Conservation (phyloP, 2,797 vertebrate genomes). For the Coluber constrictor region DNA sequence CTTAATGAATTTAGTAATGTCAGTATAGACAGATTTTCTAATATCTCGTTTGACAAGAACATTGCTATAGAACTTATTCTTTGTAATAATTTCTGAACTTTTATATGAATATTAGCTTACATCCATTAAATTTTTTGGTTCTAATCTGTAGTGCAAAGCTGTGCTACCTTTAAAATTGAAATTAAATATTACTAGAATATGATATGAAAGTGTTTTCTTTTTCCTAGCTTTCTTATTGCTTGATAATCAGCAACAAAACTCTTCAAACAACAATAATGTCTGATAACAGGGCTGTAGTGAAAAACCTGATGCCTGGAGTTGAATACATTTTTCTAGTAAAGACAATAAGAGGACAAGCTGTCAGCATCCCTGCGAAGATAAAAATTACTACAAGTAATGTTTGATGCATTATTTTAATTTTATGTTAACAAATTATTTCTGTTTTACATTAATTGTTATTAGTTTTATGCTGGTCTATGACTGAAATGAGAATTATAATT, state of each 20-base stretch:
- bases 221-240: constrained; percentile 72
- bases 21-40: neutral
- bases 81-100: neutral
- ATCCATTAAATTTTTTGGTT: neutral
- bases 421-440: neutral
- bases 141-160: neutral
- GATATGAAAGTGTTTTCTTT: constrained; percentile 13
- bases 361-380: constrained; percentile 69
- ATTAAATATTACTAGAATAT: neutral
- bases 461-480: neutral
- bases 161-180: neutral
- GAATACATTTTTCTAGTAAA: constrained; percentile 80
- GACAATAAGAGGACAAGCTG: constrained; percentile 76
- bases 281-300: constrained; percentile 71
- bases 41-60: neutral
- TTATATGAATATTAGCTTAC: neutral
- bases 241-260: constrained; percentile 56
- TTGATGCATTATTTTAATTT: constrained; percentile 7
- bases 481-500: neutral
- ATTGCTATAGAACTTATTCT: neutral
- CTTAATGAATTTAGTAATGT: neutral
- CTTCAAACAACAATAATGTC: constrained; percentile 54
- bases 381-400: constrained; percentile 77
- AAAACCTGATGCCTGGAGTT: constrained; percentile 76
- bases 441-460: neutral